A percentile compares a stretch with the other conserved stretches of the same genome.
Evolutionary conservation across 2,888 invertebrate species (phyloP).

Genomic region (Baccha elongata): DNA sequence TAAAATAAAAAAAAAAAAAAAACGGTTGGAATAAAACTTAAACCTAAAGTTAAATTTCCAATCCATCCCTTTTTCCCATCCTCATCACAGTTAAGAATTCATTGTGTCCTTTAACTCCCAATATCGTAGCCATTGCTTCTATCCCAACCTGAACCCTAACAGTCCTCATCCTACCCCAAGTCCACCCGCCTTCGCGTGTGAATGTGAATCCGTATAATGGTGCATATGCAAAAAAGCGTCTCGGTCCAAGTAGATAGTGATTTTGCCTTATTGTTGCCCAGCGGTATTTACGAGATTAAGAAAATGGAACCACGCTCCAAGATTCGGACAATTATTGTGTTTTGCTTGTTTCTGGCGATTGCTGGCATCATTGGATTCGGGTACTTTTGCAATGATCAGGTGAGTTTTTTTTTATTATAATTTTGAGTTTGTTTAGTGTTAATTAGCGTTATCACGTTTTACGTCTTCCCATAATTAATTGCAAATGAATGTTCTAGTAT

Average conservation of each 20-base stretch:
- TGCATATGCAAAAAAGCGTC: constrained; percentile 88
- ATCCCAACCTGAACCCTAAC: background rate
- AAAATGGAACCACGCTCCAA: constrained; percentile 93
- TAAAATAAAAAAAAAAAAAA: constrained; percentile 24
- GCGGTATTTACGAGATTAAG: constrained; percentile 91
- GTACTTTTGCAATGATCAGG: constrained; percentile 94
- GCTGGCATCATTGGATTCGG: constrained; percentile 95
- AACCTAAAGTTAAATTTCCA: constrained; percentile 54
- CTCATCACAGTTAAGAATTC: constrained; percentile 5
- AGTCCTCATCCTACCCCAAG: background rate
- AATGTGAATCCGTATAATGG: constrained; percentile 74
- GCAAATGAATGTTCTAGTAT: too few species aligned
- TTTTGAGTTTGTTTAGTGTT: too few species aligned
- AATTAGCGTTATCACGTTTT: too few species aligned
- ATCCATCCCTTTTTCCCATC: constrained; percentile 31
- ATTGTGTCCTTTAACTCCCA: background rate
- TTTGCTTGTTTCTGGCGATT: constrained; percentile 91
- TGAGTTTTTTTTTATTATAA: constrained; percentile 80
- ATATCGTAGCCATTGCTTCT: background rate
- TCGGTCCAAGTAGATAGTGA: constrained; percentile 93
- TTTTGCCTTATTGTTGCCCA: constrained; percentile 89
- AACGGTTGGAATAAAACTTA: constrained; percentile 40
- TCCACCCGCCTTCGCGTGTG: constrained; percentile 49
- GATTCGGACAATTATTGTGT: constrained; percentile 90
- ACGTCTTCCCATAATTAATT: too few species aligned